Evolutionary conservation across 2,797 vertebrate species (phyloP).

Genomic region (Holocentrus rufus): DNA sequence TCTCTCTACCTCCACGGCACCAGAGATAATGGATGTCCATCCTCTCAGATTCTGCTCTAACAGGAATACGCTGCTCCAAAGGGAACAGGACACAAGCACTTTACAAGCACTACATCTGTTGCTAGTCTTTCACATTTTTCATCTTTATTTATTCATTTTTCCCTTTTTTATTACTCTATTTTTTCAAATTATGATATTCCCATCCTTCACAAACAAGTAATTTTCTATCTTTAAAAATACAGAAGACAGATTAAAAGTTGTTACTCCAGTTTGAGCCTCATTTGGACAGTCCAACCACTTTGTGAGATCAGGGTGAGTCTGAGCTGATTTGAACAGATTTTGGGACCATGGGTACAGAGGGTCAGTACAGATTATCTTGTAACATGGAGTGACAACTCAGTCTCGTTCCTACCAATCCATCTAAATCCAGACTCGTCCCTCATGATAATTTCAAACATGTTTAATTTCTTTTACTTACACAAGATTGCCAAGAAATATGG

Average conservation of each 20-base stretch:
- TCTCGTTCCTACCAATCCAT: slow-evolving; percentile 43
- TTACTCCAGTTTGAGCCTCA: not conserved
- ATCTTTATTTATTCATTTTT: not conserved
- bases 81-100: slow-evolving; percentile 41
- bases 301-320: slow-evolving; percentile 1
- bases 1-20: slow-evolving; percentile 64
- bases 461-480: slow-evolving; percentile 32
- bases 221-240: slow-evolving; percentile 3
- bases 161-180: slow-evolving; percentile 17
- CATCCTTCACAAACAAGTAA: not conserved
- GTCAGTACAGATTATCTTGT: slow-evolving; percentile 65
- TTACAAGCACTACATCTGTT: slow-evolving; percentile 28
- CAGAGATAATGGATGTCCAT: slow-evolving; percentile 73
- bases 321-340: slow-evolving; percentile 39
- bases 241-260: not conserved
- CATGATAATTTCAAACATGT: slow-evolving; percentile 51
- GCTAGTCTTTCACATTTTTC: slow-evolving; percentile 23
- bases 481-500: slow-evolving; percentile 7
- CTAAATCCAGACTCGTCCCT: slow-evolving; percentile 18
- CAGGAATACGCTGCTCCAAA: slow-evolving; percentile 54
- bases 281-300: not conserved
- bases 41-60: slow-evolving; percentile 65
- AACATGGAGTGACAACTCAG: slow-evolving; percentile 48
- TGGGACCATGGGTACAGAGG: slow-evolving; percentile 38
- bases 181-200: not conserved